Conservation (phyloP, 1,140 invertebrate species). For the Delia radicum region DNA sequence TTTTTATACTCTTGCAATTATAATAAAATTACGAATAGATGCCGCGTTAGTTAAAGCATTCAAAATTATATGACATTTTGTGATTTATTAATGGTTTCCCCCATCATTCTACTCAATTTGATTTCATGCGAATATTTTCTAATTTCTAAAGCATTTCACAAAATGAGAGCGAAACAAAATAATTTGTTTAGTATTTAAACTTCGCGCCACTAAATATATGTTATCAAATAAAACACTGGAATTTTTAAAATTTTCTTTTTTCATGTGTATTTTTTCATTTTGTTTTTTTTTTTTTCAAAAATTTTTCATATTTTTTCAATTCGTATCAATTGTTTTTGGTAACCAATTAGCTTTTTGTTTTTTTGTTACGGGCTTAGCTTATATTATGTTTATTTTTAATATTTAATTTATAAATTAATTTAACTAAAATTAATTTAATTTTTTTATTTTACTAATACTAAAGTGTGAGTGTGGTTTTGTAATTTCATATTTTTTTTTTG, state of each 20-base stretch:
- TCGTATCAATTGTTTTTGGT: constrained; percentile 13
- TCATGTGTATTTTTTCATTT: constrained; percentile 21
- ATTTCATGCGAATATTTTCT: too few species aligned
- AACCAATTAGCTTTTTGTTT: constrained; percentile 1
- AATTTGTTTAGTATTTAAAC: neutral
- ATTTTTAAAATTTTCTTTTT: constrained; percentile 18
- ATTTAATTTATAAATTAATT: constrained; percentile 19
- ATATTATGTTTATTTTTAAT: constrained; percentile 9
- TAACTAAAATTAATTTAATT: constrained; percentile 20
- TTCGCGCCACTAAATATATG: neutral
- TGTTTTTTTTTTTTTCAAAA: constrained; percentile 13
- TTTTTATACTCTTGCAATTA: too few species aligned
- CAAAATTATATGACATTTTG: too few species aligned
- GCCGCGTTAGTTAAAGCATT: too few species aligned
- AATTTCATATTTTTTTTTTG: neutral
- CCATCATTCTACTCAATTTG: too few species aligned
- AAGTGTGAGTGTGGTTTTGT: constrained; percentile 11
- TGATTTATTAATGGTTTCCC: too few species aligned
- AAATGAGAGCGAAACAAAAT: too few species aligned
- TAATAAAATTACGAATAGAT: too few species aligned
- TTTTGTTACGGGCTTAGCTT: constrained; percentile 7
- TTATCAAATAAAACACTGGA: constrained; percentile 9
- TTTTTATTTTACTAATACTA: constrained; percentile 7
- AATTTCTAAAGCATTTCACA: too few species aligned
- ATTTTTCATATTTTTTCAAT: neutral